Evolutionary conservation across 1,140 invertebrate species (phyloP).

Genomic region (Drosophila seguyi): DNA sequence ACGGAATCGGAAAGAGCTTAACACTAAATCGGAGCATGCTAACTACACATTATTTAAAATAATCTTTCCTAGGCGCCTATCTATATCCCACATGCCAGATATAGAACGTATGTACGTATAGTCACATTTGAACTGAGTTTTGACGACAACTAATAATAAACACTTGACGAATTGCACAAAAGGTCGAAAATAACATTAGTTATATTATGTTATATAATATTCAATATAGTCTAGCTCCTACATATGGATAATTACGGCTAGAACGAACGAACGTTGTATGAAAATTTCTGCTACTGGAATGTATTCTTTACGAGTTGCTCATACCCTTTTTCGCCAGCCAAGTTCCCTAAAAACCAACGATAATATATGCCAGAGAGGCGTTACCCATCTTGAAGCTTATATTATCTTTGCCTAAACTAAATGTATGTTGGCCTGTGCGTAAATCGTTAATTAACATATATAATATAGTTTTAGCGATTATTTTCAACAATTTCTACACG

Average conservation of each 20-base stretch:
- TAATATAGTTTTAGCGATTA: slow-evolving; percentile 26
- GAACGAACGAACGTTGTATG: slow-evolving; percentile 61
- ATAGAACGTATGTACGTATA: slow-evolving; percentile 41
- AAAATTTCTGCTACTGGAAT: slow-evolving; percentile 78
- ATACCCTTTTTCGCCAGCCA: slow-evolving; percentile 16
- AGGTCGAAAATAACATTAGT: slow-evolving; percentile 44
- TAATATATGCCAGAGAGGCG: not conserved
- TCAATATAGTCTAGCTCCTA: slow-evolving; percentile 35
- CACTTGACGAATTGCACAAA: slow-evolving; percentile 57
- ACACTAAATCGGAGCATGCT: slow-evolving; percentile 58
- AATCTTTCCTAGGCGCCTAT: slow-evolving; percentile 33
- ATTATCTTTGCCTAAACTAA: slow-evolving; percentile 27
- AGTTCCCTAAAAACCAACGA: slow-evolving; percentile 6
- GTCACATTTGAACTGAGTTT: slow-evolving; percentile 42
- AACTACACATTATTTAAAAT: slow-evolving; percentile 52
- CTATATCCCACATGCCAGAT: slow-evolving; percentile 40
- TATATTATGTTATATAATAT: slow-evolving; percentile 3
- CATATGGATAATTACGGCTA: slow-evolving; percentile 53
- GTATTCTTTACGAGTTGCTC: slow-evolving; percentile 49
- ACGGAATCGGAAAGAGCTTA: slow-evolving; percentile 76
- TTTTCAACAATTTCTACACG: slow-evolving; percentile 25
- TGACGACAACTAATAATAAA: slow-evolving; percentile 29
- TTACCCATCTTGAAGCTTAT: not conserved
- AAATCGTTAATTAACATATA: slow-evolving; percentile 31
- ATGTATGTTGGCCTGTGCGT: slow-evolving; percentile 39